Conservation (phyloP, 92 coral and sea anemone species). For the Actinostola sp. region DNA sequence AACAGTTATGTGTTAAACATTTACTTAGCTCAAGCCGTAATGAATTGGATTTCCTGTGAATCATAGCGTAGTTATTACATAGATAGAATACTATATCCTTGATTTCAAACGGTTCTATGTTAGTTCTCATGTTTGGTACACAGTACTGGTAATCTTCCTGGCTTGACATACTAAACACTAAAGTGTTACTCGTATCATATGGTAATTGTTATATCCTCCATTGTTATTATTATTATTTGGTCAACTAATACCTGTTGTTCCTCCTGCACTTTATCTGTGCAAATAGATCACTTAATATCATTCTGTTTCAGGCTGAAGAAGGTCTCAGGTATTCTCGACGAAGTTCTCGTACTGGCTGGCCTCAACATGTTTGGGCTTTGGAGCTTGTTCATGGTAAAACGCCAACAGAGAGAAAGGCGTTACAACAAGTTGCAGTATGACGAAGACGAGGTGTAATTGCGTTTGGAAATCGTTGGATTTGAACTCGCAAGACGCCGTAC, state of each 20-base stretch:
- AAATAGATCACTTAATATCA: neutral
- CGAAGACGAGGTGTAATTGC: too few relatives aligned
- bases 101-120: neutral
- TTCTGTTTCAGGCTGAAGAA: conserved; percentile 48
- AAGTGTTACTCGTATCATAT: neutral
- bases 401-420: conserved; percentile 17
- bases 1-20: neutral
- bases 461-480: neutral
- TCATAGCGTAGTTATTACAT: neutral
- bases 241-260: neutral
- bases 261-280: neutral
- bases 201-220: neutral
- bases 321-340: conserved; percentile 64
- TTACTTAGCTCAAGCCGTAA: neutral
- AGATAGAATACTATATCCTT: neutral
- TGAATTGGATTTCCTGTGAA: conserved; percentile 1
- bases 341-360: conserved; percentile 98
- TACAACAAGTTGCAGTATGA: conserved; percentile 32
- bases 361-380: conserved; percentile 99
- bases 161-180: neutral
- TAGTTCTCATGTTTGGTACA: neutral
- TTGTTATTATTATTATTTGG: conserved; percentile 6
- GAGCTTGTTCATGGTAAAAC: conserved; percentile 65
- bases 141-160: conserved; percentile 1
- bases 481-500: neutral